Percentiles rank a stretch among this genome's conserved stretches.
phyloP scores from a whole-genome alignment of 2,113 vertebrate genomes.

The Hemibagrus wyckioides region DNA sequence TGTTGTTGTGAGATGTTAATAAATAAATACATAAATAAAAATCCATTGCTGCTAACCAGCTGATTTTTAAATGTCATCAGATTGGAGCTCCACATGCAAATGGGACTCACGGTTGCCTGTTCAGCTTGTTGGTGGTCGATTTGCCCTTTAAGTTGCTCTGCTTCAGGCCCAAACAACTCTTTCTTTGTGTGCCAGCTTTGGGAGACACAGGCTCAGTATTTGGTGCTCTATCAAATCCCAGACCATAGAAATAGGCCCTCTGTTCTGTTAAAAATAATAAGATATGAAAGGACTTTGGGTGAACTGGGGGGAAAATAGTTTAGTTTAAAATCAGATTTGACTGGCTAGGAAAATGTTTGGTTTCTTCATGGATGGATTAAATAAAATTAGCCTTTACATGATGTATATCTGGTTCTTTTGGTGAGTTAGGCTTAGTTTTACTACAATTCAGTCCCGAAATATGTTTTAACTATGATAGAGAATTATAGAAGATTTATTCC shows the following conservation, averaged over 20 bases:
- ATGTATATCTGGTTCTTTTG: not conserved
- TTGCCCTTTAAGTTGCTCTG: slow-evolving; percentile 69
- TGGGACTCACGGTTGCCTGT: slow-evolving; percentile 41
- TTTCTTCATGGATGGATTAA: not conserved
- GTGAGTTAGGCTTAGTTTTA: not conserved
- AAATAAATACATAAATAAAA: slow-evolving; percentile 10
- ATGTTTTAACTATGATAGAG: not conserved
- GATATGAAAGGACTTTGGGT: slow-evolving; percentile 19
- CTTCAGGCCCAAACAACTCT: slow-evolving; percentile 67
- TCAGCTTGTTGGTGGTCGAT: slow-evolving; percentile 54
- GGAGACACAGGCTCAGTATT: slow-evolving; percentile 42
- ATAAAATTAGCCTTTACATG: not conserved
- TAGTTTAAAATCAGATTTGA: slow-evolving; percentile 31
- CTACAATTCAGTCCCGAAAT: not conserved
- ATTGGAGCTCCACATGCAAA: slow-evolving; percentile 66
- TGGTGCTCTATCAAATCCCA: slow-evolving; percentile 51
- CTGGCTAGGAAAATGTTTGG: not conserved
- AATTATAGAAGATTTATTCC: not conserved
- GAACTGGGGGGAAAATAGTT: slow-evolving; percentile 23
- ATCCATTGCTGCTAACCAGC: slow-evolving; percentile 48
- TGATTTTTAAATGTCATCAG: slow-evolving; percentile 72
- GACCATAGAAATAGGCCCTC: slow-evolving; percentile 62
- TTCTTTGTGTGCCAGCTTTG: slow-evolving; percentile 68
- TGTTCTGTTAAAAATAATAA: slow-evolving; percentile 52
- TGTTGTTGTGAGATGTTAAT: not conserved